Base-by-base conservation (phyloP, 2,888 invertebrate species). In the Rhorus exstirpatorius region DNA sequence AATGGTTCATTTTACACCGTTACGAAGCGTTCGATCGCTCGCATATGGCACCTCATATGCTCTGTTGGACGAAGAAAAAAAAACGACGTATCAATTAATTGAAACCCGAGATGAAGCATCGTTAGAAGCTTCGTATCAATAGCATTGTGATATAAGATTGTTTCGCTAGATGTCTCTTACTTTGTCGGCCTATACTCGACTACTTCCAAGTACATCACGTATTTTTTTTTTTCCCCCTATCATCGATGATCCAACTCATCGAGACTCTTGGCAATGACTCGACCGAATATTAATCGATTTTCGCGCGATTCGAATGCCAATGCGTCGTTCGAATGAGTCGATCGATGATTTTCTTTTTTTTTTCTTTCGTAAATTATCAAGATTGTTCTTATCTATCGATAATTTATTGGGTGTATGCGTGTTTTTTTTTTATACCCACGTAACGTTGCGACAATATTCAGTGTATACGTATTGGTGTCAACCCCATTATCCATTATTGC, bases 401-500 rank as follows among this genome's bases (percentile, higher is more conserved):
- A 78, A 58, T 58, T 68, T 81, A 74, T 74, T 55, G 46, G 26
- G 72, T 78, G 78, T 82, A 55, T 79, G 72, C 58, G 79, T 82
- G 61, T 80, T 74, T 58, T 49, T 65, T 65, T 49, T 67, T 51
- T 70, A 38, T 68, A n/a, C n/a, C n/a, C n/a, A 49, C 31, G 49
- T 68, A 44, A 65, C 31, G 41, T 44, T 74, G 21, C 35, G 7
- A 46, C n/a, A 55, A 70, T 35, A 17, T 68, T 41, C 41, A 41
- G 53, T 58, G 19, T 51, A 53, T 41, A 74, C 60, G 51, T 74
- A 10, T 79, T 68, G 49, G 44, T 61, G 79, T 61, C 35, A 71
- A 63, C 65, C 65, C 67, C 77, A n/a, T n/a, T n/a, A n/a, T n/a
- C n/a, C n/a, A n/a, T n/a, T n/a, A 61, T 77, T 81, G 81, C 81